These are phyloP conservation scores for Conopomorpha cramerella DNA, from an alignment of 1,140 invertebrate genomes.

Conservation along the genomic window DNA sequence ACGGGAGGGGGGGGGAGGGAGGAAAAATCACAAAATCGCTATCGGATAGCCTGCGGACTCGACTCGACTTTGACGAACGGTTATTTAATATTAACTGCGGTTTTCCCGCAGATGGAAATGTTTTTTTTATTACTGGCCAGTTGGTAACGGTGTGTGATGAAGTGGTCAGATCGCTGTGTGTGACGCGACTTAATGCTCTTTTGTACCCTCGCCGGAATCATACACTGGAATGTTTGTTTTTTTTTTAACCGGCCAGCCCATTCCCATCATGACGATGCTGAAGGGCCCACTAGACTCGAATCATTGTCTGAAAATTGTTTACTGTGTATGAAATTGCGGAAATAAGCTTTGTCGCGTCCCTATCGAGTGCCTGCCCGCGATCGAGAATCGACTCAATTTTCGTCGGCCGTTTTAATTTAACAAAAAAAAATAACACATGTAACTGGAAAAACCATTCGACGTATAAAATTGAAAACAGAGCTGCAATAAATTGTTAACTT, in stretches of 20 bases:
- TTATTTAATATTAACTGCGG: constrained; percentile 61
- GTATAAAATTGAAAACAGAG: constrained; percentile 42
- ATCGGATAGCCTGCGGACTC: constrained; percentile 44
- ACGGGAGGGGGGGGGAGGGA: constrained; percentile 9
- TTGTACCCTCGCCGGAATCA: constrained; percentile 31
- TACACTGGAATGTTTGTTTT: constrained; percentile 33
- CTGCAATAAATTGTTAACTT: constrained; percentile 55
- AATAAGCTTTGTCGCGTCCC: too few relatives aligned
- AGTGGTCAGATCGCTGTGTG: constrained; percentile 47
- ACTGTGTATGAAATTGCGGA: background rate
- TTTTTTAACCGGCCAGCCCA: constrained; percentile 23
- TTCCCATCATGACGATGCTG: background rate
- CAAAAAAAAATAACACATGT: background rate
- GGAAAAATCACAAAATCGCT: constrained; percentile 56
- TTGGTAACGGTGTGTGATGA: constrained; percentile 51
- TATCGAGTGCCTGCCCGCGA: too few relatives aligned
- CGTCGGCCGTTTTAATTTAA: background rate
- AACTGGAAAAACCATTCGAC: constrained; percentile 24
- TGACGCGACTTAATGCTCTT: constrained; percentile 49
- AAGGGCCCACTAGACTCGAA: background rate
- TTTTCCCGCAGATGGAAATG: constrained; percentile 57
- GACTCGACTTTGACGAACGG: constrained; percentile 55
- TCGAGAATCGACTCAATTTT: too few relatives aligned
- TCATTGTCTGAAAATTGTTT: background rate
- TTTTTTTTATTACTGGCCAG: constrained; percentile 54